These are phyloP conservation scores for Syrrhaptes paradoxus DNA, from an alignment of 2,113 vertebrate genomes.

Conservation along the genomic window DNA sequence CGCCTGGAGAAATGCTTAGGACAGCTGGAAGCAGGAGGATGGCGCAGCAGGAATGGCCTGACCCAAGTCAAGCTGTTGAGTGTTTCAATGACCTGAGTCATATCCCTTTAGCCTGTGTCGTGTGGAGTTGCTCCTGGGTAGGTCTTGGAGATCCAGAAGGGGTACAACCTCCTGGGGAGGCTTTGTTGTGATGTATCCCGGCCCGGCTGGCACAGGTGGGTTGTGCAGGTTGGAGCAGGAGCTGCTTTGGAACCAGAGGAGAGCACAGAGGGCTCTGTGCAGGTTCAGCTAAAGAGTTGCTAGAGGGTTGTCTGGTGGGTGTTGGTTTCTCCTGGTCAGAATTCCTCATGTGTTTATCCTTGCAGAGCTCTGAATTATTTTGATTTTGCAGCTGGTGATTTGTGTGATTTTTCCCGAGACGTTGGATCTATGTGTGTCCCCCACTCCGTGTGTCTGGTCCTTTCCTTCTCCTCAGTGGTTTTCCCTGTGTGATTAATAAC, in stretches of 20 bases:
- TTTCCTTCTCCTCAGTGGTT: background rate
- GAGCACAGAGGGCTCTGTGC: background rate
- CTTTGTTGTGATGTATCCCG: rapidly evolving
- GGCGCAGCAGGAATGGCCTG: background rate
- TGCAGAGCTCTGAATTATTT: background rate
- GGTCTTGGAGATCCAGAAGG: background rate
- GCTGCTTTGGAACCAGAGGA: background rate
- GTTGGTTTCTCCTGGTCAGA: background rate
- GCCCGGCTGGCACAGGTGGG: background rate
- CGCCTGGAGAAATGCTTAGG: background rate
- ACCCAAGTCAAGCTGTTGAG: background rate
- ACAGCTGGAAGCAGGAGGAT: background rate
- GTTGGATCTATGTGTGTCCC: background rate
- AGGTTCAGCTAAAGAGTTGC: background rate
- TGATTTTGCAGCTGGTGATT: background rate
- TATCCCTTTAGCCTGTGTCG: background rate
- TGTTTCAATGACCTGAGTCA: rapidly evolving
- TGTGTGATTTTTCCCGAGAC: background rate
- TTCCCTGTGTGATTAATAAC: background rate
- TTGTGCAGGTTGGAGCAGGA: background rate
- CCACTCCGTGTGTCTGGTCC: background rate
- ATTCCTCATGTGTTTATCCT: background rate
- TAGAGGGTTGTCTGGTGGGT: background rate
- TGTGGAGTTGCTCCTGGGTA: background rate
- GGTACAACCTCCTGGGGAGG: background rate